A percentile compares a stretch with the other conserved stretches of the same genome.
These are phyloP conservation scores for Ploceus nigricollis DNA, from an alignment of 2,113 vertebrate species.

Conservation along the genomic window DNA sequence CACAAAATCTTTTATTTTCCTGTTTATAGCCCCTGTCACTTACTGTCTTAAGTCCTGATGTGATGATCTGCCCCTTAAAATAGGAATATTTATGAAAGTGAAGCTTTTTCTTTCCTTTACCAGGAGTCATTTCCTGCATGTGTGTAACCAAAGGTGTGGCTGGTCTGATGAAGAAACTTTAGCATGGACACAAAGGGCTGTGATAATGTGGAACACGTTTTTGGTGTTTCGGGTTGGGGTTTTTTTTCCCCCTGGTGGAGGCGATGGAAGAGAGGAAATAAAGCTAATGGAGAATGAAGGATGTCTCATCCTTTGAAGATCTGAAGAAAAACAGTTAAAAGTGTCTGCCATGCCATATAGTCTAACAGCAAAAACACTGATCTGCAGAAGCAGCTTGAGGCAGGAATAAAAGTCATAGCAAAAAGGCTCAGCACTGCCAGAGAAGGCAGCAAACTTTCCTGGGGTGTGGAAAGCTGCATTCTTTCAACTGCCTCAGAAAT, in stretches of 20 bases:
- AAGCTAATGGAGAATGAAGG: neutral
- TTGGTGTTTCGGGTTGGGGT: neutral
- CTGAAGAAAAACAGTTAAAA: neutral
- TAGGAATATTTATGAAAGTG: neutral
- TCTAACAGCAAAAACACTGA: neutral
- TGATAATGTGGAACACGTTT: neutral
- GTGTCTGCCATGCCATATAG: neutral
- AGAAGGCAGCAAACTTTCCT: neutral
- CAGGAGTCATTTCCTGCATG: neutral
- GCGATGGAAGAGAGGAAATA: neutral
- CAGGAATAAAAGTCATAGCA: neutral
- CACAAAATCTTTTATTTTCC: constrained; percentile 44
- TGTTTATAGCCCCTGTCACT: constrained; percentile 21
- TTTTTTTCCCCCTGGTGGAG: rapidly evolving
- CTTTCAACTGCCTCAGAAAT: neutral
- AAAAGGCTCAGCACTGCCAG: neutral
- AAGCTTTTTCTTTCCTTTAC: neutral
- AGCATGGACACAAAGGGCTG: neutral
- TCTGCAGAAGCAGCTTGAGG: neutral
- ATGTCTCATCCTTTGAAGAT: neutral
- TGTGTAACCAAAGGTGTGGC: neutral
- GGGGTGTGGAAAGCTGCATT: neutral
- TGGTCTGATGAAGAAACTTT: neutral
- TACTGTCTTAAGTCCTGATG: neutral
- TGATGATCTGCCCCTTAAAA: neutral